Conservation (phyloP, 1,140 invertebrate species). For the Marisa cornuarietis region DNA sequence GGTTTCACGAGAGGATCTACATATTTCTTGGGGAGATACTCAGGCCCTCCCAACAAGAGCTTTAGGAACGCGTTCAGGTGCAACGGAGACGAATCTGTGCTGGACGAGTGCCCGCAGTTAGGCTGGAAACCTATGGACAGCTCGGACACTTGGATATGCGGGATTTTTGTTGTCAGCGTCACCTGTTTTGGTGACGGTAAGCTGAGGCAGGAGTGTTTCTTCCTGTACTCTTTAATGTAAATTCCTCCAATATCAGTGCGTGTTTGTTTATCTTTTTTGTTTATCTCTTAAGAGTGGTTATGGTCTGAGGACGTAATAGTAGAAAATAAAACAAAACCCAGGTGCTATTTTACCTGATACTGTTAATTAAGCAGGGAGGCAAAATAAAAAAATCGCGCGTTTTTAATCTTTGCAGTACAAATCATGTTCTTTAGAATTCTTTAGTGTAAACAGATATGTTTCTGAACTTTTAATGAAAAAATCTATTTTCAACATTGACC, state of each 20-base stretch:
- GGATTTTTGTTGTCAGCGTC: neutral
- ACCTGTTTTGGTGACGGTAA: neutral
- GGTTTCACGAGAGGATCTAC: constrained; percentile 38
- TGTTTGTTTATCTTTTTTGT: neutral
- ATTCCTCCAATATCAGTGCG: neutral
- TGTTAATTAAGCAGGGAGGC: no score
- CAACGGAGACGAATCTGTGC: constrained; percentile 36
- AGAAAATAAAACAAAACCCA: no score
- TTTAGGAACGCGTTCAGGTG: constrained; percentile 21
- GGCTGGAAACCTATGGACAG: constrained; percentile 30
- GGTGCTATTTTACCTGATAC: no score
- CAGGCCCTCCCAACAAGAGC: neutral
- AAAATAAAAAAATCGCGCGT: no score
- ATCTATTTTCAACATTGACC: no score
- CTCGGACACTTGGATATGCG: no score
- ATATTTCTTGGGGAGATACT: neutral
- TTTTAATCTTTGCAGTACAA: no score
- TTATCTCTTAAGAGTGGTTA: neutral
- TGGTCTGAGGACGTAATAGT: no score
- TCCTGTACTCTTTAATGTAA: neutral
- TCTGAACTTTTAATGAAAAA: no score
- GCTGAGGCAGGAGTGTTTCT: neutral
- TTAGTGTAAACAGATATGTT: no score
- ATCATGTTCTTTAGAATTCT: no score
- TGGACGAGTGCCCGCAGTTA: constrained; percentile 49